These are phyloP conservation scores for Diploptera punctata DNA, from an alignment of 2,888 invertebrate genomes.

Conservation along the genomic window DNA sequence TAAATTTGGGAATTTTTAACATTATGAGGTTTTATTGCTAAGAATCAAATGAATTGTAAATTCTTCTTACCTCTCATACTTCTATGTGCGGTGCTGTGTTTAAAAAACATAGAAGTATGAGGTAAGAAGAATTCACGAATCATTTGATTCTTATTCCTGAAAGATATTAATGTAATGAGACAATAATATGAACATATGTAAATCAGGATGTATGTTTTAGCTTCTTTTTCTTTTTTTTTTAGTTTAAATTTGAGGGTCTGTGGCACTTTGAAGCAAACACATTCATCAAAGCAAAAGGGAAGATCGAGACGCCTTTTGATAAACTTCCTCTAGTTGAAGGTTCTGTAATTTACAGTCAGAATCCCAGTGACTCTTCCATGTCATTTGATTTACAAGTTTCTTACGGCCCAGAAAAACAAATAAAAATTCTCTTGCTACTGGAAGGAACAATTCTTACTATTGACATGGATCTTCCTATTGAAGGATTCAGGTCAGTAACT, in stretches of 20 bases:
- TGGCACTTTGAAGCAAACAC: slow-evolving; percentile 52
- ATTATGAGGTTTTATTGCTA: too few relatives aligned
- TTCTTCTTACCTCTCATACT: too few relatives aligned
- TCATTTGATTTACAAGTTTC: neutral
- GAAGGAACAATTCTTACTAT: neutral
- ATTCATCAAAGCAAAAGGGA: neutral
- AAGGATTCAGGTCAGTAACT: slow-evolving; percentile 18
- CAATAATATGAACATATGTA: neutral
- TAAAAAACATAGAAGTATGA: too few relatives aligned
- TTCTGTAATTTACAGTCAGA: neutral
- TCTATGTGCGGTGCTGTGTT: too few relatives aligned
- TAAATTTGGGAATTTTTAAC: too few relatives aligned
- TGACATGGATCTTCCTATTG: slow-evolving; percentile 7
- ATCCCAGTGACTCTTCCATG: neutral
- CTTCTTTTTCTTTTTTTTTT: slow-evolving; percentile 32
- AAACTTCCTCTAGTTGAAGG: neutral
- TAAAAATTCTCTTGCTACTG: neutral
- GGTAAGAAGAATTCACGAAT: too few relatives aligned
- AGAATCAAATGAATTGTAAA: too few relatives aligned
- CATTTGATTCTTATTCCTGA: too few relatives aligned
- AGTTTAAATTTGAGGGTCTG: slow-evolving; percentile 50
- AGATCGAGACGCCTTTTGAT: neutral
- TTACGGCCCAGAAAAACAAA: neutral
- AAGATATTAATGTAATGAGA: neutral
- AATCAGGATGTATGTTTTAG: neutral